Base-by-base conservation (phyloP, 2,113 vertebrate species). In the Lutjanus erythropterus region DNA sequence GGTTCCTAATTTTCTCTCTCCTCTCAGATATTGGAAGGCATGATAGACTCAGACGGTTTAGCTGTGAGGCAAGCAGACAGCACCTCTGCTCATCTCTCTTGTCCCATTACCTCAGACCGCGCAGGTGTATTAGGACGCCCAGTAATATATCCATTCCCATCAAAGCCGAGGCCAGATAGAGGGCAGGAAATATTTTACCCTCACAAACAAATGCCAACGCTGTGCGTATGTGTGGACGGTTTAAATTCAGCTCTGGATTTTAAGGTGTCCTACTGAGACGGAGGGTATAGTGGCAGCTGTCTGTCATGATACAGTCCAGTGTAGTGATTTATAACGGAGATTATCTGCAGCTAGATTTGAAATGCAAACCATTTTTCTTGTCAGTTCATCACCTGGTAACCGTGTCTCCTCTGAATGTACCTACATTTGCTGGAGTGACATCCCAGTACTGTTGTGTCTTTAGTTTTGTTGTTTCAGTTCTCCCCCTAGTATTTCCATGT, bases 11-110 rank as follows among this genome's bases (percentile, higher is more conserved):
- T 81, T 82, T 66, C 81, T 79, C 75, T 80, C 64, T 75, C 33
- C 72, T 77, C 83, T 79, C 61, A 29, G 50, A 62, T 71, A 42
- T 68, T 50, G 74, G 62, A 85, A 85, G 77, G 64, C 76, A 52
- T 81, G 81, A 92, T 86, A 72, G 74, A 86, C 78, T 84, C 79
- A 75, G 75, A 64, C 52, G 6, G 70, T 86, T n/a, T 77, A 27
- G 78, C 83, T 80, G 71, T 65, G 50, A 80, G 75, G 75, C 33
- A 70, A 27, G 67, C 76, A 56, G 65, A 52, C 23, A 3, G n/a
- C 56, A 64, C 74, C 55, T 46, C 67, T 52, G 80, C 53, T 80
- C 81, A 67, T 85, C 75, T 81, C 84, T 80, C 75, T 79, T 71
- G 78, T 83, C 84, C 76, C 76, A 86, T 84, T 87, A 69, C 50